Conservation (phyloP, 1,140 invertebrate genomes). For the Rhynchophorus ferrugineus region DNA sequence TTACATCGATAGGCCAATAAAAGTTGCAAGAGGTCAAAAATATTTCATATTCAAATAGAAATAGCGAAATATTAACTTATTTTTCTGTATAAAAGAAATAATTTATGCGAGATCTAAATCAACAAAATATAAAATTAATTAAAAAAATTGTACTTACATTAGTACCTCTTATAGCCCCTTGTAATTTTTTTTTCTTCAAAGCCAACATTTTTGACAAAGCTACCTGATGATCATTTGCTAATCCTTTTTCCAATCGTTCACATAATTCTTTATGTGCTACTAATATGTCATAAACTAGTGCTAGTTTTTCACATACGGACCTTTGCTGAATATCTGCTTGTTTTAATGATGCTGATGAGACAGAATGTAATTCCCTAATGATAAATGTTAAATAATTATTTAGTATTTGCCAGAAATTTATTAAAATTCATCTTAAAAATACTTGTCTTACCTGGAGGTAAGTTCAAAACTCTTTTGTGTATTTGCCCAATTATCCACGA, state of each 20-base stretch:
- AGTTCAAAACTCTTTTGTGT: slow-evolving; percentile 47
- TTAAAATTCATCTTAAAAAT: too few species aligned
- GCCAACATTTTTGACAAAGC: slow-evolving; percentile 61
- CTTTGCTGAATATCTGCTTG: slow-evolving; percentile 40
- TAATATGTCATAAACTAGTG: slow-evolving; percentile 56
- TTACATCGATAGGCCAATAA: too few species aligned
- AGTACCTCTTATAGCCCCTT: slow-evolving; percentile 56
- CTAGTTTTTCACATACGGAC: slow-evolving; percentile 54
- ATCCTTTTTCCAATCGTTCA: slow-evolving; percentile 62
- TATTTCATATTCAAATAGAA: too few species aligned
- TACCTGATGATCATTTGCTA: slow-evolving; percentile 60
- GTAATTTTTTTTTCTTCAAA: slow-evolving; percentile 62
- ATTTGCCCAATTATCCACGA: slow-evolving; percentile 45
- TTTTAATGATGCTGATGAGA: slow-evolving; percentile 32
- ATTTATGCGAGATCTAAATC: too few species aligned
- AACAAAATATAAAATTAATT: too few species aligned
- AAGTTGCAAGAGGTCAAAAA: too few species aligned
- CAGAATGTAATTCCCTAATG: slow-evolving; percentile 35
- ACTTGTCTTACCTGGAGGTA: slow-evolving; percentile 40
- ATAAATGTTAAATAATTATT: too few species aligned
- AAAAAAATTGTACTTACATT: too few species aligned
- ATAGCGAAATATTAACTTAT: too few species aligned
- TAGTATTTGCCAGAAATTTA: too few species aligned
- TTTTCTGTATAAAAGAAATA: too few species aligned
- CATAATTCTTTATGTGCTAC: slow-evolving; percentile 58